Percentiles rank a stretch among this genome's conserved stretches.
Evolutionary conservation across 2,888 invertebrate genomes (phyloP).

Genomic region (Eilema sororculum): DNA sequence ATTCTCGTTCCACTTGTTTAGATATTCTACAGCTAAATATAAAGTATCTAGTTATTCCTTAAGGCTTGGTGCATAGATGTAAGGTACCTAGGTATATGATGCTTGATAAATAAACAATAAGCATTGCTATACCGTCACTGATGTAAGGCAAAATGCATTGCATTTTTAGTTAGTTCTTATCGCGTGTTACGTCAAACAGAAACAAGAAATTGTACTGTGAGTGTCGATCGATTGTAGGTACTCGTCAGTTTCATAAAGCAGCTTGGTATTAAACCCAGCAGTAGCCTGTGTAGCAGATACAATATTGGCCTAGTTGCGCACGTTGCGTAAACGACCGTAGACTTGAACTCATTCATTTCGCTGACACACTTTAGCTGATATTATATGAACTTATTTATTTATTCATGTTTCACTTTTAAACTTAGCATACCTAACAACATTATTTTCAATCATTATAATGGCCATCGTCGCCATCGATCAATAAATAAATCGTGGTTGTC

Average conservation of each 20-base stretch:
- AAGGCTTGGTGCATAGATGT: neutral
- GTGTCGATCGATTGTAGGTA: slow-evolving; percentile 23
- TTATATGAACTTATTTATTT: slow-evolving; percentile 18
- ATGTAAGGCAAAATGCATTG: slow-evolving; percentile 12
- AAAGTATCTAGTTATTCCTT: neutral
- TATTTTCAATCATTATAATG: neutral
- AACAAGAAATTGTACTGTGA: slow-evolving; percentile 15
- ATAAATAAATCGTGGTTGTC: no score
- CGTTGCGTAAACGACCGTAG: slow-evolving; percentile 81
- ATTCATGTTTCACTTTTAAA: slow-evolving; percentile 2
- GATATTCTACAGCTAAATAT: neutral
- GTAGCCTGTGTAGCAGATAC: slow-evolving; percentile 72
- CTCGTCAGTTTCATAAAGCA: slow-evolving; percentile 31
- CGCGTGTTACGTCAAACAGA: slow-evolving; percentile 12
- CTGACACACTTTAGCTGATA: slow-evolving; percentile 63
- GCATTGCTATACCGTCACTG: neutral
- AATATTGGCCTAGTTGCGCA: slow-evolving; percentile 79
- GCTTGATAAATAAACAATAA: slow-evolving; percentile 8
- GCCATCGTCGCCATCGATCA: neutral
- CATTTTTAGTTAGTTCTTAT: slow-evolving; percentile 5
- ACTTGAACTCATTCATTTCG: slow-evolving; percentile 80
- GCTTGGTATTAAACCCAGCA: slow-evolving; percentile 43
- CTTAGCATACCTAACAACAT: neutral
- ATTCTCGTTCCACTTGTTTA: neutral
- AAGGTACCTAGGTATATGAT: neutral